Evolutionary conservation across 2,113 vertebrate genomes (phyloP), one percentile per base, ranked within the genome.

Genomic region (Asarcornis scutulata): DNA sequence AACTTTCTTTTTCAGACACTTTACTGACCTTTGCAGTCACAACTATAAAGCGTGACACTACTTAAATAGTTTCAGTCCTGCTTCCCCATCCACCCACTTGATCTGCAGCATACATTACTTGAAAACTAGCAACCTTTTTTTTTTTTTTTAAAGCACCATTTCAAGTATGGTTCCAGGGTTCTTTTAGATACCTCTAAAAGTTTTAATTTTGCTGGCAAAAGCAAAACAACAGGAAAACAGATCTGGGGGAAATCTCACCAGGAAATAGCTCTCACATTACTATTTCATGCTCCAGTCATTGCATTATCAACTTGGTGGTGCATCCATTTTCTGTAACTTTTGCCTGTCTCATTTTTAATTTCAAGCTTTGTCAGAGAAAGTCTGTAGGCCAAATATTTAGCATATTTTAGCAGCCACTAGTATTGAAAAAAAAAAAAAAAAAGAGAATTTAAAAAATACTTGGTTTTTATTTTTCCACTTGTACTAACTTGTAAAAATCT

Each of bases 11-110:
- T 94, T 69, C 91, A 87, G 71, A 59, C 1, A 34, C n/a, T 38
- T 63, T 81, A 52, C 55, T 88, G 85, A 93, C 79, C 66, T 96
- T 88, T 77, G 55, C 79, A 91, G 89, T 86, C 71, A 89, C 87
- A 95, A 77, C 81, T 40, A 71, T 71, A 83, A 92, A 83, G 53
- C 53, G n/a, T 86, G 66, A 89, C 84, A 34, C 27, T 88, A 36
- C 84, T 88, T 71, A 84, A 87, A 79, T 75, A 91, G 63, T 86
- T 85, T 68, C 88, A 80, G 78, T 67, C 42, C 76, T 95, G 63
- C 75, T 73, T 86, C 52, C 66, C 21, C 13, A 72, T 83, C 91
- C 64, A 82, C 83, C 80, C 52, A 60, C 76, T 88, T 73, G 44
- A 85, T 68, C 44, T 5, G 8, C 36, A 86, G 42, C 44, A 78